phyloP scores from a whole-genome alignment of 2,113 vertebrate species.

The Silurus asotus region DNA sequence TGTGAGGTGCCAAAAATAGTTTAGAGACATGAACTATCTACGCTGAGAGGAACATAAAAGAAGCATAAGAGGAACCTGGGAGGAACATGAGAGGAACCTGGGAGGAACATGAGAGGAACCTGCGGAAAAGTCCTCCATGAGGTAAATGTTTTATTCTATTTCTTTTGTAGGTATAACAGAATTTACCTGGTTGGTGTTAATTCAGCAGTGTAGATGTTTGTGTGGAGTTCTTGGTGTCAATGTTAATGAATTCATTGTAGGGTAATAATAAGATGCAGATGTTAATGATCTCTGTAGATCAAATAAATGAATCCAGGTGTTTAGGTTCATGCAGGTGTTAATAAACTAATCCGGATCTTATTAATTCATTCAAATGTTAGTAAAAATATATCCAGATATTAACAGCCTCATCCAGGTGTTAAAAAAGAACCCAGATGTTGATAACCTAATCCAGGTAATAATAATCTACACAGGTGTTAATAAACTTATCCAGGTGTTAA shows the following conservation, averaged over 20 bases:
- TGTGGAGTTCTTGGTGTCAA: too few species aligned
- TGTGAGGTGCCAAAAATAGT: not conserved
- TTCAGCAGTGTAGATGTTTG: not conserved
- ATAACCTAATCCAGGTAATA: not conserved
- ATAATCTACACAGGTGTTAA: not conserved
- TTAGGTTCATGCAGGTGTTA: too few species aligned
- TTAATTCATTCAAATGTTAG: too few species aligned
- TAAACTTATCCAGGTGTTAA: too few species aligned
- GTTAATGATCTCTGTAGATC: too few species aligned
- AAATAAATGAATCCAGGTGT: too few species aligned
- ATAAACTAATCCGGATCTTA: too few species aligned
- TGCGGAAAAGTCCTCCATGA: not conserved
- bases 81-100: not conserved
- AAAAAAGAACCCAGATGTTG: not conserved
- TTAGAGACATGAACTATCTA: not conserved
- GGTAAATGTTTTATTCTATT: too few species aligned
- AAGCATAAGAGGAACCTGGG: not conserved
- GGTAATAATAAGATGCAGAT: too few species aligned
- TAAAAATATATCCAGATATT: not conserved
- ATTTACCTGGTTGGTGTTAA: not conserved
- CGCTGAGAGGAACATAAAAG: not conserved
- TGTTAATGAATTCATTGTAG: too few species aligned
- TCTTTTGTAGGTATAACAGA: too few species aligned
- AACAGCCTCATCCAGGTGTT: not conserved
- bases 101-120: not conserved